These are phyloP conservation scores for Rhinopomastus cyanomelas DNA, from an alignment of 2,113 vertebrate genomes.

Conservation along the genomic window DNA sequence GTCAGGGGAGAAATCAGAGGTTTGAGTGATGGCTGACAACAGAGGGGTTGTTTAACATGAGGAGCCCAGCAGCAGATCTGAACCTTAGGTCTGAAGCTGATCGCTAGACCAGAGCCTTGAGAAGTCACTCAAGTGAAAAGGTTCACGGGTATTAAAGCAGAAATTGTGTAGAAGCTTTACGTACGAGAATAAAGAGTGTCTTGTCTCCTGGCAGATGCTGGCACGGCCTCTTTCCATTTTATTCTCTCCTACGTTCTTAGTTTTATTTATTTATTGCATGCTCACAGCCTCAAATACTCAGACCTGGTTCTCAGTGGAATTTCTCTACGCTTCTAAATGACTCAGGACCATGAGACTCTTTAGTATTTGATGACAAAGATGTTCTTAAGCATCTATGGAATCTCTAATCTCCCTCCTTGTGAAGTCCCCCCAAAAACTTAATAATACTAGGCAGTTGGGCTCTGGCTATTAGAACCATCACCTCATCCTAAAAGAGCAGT, in stretches of 20 bases:
- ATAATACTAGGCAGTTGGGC: too few species aligned
- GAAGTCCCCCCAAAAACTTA: background rate
- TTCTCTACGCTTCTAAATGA: background rate
- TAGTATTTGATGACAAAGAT: background rate
- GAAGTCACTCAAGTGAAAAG: background rate
- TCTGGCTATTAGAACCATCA: background rate
- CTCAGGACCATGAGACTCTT: background rate
- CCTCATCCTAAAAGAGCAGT: background rate
- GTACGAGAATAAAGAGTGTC: background rate
- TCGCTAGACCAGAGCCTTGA: background rate
- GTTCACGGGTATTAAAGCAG: background rate
- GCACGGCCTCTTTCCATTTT: background rate
- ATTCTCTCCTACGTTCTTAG: background rate
- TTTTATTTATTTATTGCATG: background rate
- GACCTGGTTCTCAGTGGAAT: background rate
- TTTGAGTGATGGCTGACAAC: constrained; percentile 13
- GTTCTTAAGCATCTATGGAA: background rate
- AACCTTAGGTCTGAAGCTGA: background rate
- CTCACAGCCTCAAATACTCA: background rate
- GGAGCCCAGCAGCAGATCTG: background rate
- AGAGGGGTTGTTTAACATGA: background rate
- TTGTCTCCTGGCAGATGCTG: background rate
- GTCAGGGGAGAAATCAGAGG: constrained; percentile 18
- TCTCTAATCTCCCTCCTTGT: background rate
- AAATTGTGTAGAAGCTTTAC: background rate